Base-by-base conservation (phyloP, 2,888 invertebrate genomes). In the Pachymerium ferrugineum region DNA sequence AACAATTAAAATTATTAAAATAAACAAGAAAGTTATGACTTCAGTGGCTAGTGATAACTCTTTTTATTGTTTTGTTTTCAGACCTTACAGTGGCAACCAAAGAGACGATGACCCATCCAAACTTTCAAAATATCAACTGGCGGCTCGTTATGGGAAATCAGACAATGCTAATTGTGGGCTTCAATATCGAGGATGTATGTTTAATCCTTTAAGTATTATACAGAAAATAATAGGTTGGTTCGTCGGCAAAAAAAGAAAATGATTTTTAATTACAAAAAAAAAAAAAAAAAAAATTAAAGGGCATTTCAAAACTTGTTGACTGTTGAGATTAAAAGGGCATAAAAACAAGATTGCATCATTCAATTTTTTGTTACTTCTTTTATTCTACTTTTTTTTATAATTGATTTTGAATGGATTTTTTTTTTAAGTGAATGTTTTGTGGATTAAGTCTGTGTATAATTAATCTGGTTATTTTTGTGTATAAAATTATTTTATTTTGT, bases 61-160 rank as follows among this genome's bases (percentile, higher is more conserved):
- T 25, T 54, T 22, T 19, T 70, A 25, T 70, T 47, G 33, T 30
- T 33, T 6, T 16, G 10, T 38, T 69, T 25, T 30, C 31, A 73
- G 73, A 62, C 76, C 76, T 5, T 76, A 76, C 72, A 72, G 38
- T 28, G 76, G 76, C 16, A 75, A 70, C 31, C 73, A 73, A 54
- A 1, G 73, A 62, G 73, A 73, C 33, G 75, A 76, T 28, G 76
- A 75, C 73, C 73, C 72, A 3, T 72, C 74, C 19, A 68, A 70
- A 29, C 42, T 79, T 8, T 79, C 79, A 28, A 79, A 79, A 68
- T 79, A 79, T 47, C 79, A 79, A 73, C 73, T 79, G 69, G 79
- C 79, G 1, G 79, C 79, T 4, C 70, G 79, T 5, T 79, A 79
- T 70, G 79, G 79, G 1, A 75, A 79, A 19, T 76, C 76, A 29